Base-by-base conservation (phyloP, 2,113 vertebrate genomes). In the Carassius gibelio region DNA sequence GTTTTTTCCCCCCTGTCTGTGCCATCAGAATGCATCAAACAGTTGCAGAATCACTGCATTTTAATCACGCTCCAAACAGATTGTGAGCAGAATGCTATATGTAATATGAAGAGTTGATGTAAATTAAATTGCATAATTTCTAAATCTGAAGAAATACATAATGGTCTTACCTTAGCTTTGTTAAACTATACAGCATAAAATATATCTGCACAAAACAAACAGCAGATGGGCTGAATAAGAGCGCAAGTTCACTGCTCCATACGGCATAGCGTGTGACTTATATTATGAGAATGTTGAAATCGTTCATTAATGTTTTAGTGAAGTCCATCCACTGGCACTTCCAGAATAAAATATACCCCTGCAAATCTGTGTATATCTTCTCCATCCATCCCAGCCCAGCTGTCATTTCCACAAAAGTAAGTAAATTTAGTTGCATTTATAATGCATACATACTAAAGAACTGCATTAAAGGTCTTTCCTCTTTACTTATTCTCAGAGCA, bases 381-480 rank as follows among this genome's bases (percentile, higher is more conserved):
- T 83, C 55, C 72, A 42, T 76, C 71, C 61, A 59, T 50, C 42
- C 42, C 38, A 50, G 38, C 69, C 81, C 74, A 82, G 62, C 76
- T 88, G 62, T 85, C 87, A 84, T 85, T 85, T 87, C 77, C 78
- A 82, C 55, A 87, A 83, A 79, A 86, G 85, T 74, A 84, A 87
- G 80, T 83, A 69, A 59, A 88, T 90, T 91, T 91, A 90, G 84
- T 87, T 45, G 75, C 86, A 92, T 93, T 91, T 90, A 93, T 93
- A 92, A 93, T 94, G 91, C 88, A 94, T 91, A 89, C 89, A 74
- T 90, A 91, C 89, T 89, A 81, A 90, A 91, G 76, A 91, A 92
- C 84, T 91, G 88, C 93, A 94, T 94, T 94, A 93, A 72, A 84
- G 87, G 82, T 88, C 92, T 91, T 82, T 89, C 84, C 89, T 90